phyloP scores from a whole-genome alignment of 2,888 invertebrate genomes.

The Eupithecia inturbata region DNA sequence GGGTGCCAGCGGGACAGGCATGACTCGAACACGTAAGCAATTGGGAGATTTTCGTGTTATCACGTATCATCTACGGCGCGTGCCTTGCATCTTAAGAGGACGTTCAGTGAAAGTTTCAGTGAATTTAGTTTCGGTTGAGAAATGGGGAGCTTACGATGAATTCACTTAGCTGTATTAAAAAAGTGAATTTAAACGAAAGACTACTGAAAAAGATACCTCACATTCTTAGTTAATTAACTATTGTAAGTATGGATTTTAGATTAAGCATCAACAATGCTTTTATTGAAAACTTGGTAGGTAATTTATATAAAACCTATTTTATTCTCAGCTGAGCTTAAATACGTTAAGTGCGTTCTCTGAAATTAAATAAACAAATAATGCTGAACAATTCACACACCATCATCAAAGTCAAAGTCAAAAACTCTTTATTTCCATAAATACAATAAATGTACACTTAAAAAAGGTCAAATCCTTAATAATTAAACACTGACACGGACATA shows the following conservation, averaged over 20 bases:
- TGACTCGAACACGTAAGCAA: constrained; percentile 81
- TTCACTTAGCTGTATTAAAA: constrained; percentile 5
- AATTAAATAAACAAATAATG: not conserved
- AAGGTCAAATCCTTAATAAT: too few species aligned
- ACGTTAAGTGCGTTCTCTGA: not conserved
- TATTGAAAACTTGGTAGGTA: not conserved
- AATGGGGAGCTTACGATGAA: constrained; percentile 28
- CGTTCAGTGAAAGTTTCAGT: constrained; percentile 65
- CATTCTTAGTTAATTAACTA: not conserved
- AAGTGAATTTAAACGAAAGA: not conserved
- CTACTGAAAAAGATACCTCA: not conserved
- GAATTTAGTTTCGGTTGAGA: constrained; percentile 52
- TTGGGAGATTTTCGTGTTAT: constrained; percentile 84
- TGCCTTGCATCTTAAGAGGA: constrained; percentile 70
- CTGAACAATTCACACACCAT: not conserved
- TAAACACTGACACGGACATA: too few species aligned
- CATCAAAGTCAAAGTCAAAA: too few species aligned
- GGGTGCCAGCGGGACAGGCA: constrained; percentile 50
- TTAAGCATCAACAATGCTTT: not conserved
- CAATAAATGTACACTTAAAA: too few species aligned
- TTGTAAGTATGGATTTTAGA: not conserved
- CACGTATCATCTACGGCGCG: constrained; percentile 82
- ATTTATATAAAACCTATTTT: not conserved
- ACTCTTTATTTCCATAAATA: too few species aligned
- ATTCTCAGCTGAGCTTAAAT: not conserved